phyloP scores from a whole-genome alignment of 2,888 invertebrate species.

The Ormyrus pomaceus region DNA sequence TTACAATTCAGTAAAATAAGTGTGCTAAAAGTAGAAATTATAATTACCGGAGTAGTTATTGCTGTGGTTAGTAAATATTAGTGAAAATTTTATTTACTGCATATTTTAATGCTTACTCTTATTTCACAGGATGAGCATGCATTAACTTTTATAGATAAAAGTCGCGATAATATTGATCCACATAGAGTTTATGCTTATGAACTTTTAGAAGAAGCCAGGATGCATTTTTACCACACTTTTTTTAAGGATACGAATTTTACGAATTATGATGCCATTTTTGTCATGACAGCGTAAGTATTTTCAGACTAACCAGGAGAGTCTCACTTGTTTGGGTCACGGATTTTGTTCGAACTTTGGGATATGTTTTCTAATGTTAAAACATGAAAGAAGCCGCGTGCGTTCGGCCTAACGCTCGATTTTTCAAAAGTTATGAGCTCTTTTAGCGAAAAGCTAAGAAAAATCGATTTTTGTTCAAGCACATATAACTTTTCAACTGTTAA shows the following conservation, averaged over 20 bases:
- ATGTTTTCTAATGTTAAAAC: too few species aligned
- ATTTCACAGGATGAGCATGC: slow-evolving; percentile 24
- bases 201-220: slow-evolving; percentile 37
- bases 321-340: too few species aligned
- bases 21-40: slow-evolving; percentile 18
- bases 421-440: too few species aligned
- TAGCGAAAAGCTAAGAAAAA: too few species aligned
- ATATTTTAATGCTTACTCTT: not conserved
- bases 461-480: too few species aligned
- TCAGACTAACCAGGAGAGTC: too few species aligned
- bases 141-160: slow-evolving; percentile 25
- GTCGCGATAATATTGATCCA: not conserved
- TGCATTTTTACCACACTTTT: slow-evolving; percentile 34
- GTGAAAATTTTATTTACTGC: not conserved
- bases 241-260: slow-evolving; percentile 31
- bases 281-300: slow-evolving; percentile 45
- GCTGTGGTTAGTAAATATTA: slow-evolving; percentile 23
- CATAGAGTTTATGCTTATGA: slow-evolving; percentile 4
- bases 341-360: too few species aligned
- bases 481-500: too few species aligned
- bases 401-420: too few species aligned
- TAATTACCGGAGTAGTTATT: slow-evolving; percentile 30
- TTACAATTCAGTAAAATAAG: slow-evolving; percentile 18
- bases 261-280: slow-evolving; percentile 37
- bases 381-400: too few species aligned